Conservation (phyloP, 2,888 invertebrate species). For the Orthosia gothica region DNA sequence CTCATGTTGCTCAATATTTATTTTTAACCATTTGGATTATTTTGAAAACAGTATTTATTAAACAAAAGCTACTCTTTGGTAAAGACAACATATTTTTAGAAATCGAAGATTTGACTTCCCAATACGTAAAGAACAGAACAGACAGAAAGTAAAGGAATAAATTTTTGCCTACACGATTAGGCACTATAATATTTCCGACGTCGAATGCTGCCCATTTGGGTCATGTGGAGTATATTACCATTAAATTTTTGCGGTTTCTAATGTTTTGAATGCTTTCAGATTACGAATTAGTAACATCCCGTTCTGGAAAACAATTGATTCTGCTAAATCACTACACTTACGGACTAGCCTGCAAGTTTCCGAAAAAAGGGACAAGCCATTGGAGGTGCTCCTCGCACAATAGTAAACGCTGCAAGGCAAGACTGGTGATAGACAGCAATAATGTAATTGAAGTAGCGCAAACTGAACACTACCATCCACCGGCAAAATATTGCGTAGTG, state of each 20-base stretch:
- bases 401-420: slow-evolving; percentile 42
- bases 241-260: neutral
- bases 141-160: no score
- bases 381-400: slow-evolving; percentile 51
- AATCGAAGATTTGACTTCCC: no score
- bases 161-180: no score
- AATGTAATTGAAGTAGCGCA: slow-evolving; percentile 18
- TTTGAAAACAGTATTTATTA: no score
- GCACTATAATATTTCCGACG: no score
- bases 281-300: slow-evolving; percentile 15
- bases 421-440: slow-evolving; percentile 16
- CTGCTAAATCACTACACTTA: slow-evolving; percentile 41
- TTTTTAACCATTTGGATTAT: no score
- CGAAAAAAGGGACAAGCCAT: slow-evolving; percentile 34
- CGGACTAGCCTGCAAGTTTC: neutral
- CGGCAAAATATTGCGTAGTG: neutral
- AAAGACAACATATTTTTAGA: no score
- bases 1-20: no score
- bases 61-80: no score
- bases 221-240: neutral
- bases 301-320: slow-evolving; percentile 30
- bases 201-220: no score
- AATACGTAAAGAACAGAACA: no score
- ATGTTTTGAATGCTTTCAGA: slow-evolving; percentile 32
- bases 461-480: slow-evolving; percentile 33